Evolutionary conservation across 2,113 vertebrate species (phyloP), one percentile per base, ranked within the genome.

Genomic region (Nibea coibor): DNA sequence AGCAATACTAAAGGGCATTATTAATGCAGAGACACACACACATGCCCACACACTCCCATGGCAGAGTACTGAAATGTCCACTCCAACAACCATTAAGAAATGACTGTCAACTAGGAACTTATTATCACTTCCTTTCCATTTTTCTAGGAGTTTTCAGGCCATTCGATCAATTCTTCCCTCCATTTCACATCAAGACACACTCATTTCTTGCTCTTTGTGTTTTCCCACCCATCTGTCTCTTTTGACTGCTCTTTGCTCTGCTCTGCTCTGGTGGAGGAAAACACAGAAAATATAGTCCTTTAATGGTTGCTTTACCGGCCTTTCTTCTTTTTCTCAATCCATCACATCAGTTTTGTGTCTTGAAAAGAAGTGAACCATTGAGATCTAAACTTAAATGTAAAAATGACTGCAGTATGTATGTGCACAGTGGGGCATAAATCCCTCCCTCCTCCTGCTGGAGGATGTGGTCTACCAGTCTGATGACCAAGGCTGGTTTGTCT

Each of bases 101-200:
- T 3, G 10, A 72, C 69, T 78, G 74, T 82, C 72, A 81, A 58
- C 63, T n/a, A 70, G 42, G 22, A 80, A 78, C 48, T 83, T 72
- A 68, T 79, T 77, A 82, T 84, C 48, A 26, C 74, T 78, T 50
- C 63, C 62, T 76, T 74, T 81, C 47, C 50, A 74, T 78, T 86
- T 81, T 45, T 39, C 56, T 48, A 20, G 24, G 72, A 64, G 7
- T 80, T 78, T 75, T 84, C 73, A 72, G 47, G 53, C 22, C 57
- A 85, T 81, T 85, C 53, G 5, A 79, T 83, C 80, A 83, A 79
- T 84, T 82, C 50, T 72, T 67, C 59, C 67, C 80, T 77, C 76
- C 71, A 88, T 85, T 89, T 87, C 78, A 86, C 78, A 83, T 81
- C 63, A 82, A 72, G 78, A 88, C 70, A 78, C 20, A 65, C 54